Evolutionary conservation across 2,888 invertebrate genomes (phyloP), one percentile per base, ranked within the genome.

Genomic region (Diachrysia chrysitis): DNA sequence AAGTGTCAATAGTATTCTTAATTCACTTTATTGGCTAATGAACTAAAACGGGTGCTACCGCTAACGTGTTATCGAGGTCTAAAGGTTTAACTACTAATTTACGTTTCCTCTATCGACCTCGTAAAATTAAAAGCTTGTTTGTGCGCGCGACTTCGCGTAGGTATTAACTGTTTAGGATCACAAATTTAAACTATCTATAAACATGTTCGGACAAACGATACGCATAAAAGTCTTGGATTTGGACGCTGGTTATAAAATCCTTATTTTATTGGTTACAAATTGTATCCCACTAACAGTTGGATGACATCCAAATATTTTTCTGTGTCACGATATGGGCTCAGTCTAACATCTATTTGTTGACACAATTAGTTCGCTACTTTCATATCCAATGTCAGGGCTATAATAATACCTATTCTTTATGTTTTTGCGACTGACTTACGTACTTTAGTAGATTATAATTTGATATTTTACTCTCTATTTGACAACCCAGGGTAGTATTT

Each of bases 21-120:
- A 73, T 68, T 70, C 57, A 70, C 53, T 75, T 78, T 71, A 71
- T 68, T 69, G 58, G 58, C 60, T 73, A 78, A 73, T 78, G 68
- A 66, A 66, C 54, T 64, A 32, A 32, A 32, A 32, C 32, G 32
- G 55, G 19, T 25, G 25, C 58, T 17, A 32, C 58, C 37, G 51
- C 54, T 56, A 66, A 53, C 72, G 51, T 35, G 53, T 32, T 35
- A 23, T 53, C 51, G 65, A 58, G 64, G 58, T 63, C 56, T 68
- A 54, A 62, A 69, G 64, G 63, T 63, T 68, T 57, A 66, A 66
- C 54, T 58, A 59, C 29, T 66, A 67, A 73, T 76, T 79, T 71
- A 68, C 54, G 62, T 71, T 64, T 69, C 56, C 69, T 63, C 66
- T 46, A 53, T 55, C 62, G 70, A 66, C 68, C 69, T 81, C 55